Base-by-base conservation (phyloP, 2,888 invertebrate species). In the Ophion ventricosus region DNA sequence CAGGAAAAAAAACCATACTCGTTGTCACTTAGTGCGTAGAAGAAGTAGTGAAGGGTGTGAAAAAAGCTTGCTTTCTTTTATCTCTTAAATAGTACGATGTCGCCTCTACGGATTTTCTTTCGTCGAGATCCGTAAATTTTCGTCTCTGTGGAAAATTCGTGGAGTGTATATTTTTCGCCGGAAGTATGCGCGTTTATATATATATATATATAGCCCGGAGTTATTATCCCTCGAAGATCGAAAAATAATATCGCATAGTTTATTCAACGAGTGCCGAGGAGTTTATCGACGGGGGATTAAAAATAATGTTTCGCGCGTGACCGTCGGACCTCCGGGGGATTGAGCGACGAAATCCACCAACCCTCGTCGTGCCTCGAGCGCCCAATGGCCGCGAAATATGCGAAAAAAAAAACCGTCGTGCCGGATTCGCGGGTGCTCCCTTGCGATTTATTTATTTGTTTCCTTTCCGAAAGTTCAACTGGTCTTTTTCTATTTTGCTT, bases 161-260 rank as follows among this genome's bases (percentile, higher is more conserved):
- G 4, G 35, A n/a, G 35, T 35, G 59, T 17, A 74, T 40, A 25
- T 67, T 67, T 57, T 25, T 11, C 23, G 20, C 54, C 56, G 54
- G 2, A 61, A 74, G 61, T 26, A 43, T 61, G 49, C 29, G 64
- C 25, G 54, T 61, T 63, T 49, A 25, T 67, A 61, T 49, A 72
- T 43, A 40, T 64, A 67, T 29, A 63, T 4, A 25, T 56, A 43
- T 49, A 25, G n/a, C 59, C 23, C 14, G 25, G 79, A 78, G 86
- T 86, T 87, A 85, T 86, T 87, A 87, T 83, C 82, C 82, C 81
- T 86, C 59, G 79, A 88, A 90, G 91, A 93, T 92, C 90, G 91
- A 93, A 93, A 93, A 93, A 93, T 93, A 93, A 93, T 92, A 93
- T 91, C 89, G 88, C 75, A 85, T 86, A 84, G 92, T 92, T 93